Conservation (phyloP, 2,888 invertebrate species). For the Colletes collaris region DNA sequence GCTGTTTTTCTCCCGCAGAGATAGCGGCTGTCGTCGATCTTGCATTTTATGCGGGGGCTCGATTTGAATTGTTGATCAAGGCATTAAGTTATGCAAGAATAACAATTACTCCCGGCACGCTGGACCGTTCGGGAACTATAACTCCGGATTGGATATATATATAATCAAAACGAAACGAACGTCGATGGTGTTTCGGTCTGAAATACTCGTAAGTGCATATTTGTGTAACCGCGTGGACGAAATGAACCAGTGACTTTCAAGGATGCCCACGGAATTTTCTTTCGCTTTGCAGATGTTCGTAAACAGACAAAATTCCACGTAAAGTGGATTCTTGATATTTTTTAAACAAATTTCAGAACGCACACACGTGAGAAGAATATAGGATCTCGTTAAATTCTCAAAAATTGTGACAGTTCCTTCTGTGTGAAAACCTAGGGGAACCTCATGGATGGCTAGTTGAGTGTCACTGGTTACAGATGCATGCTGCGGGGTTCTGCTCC, state of each 20-base stretch:
- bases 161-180: conserved; percentile 30
- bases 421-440: too few relatives aligned
- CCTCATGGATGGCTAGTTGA: background rate
- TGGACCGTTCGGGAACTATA: conserved; percentile 15
- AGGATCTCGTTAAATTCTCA: too few relatives aligned
- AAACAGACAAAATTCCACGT: background rate
- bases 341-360: too few relatives aligned
- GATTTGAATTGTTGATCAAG: conserved; percentile 72
- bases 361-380: too few relatives aligned
- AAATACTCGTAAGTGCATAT: conserved; percentile 14
- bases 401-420: too few relatives aligned
- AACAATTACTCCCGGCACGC: conserved; percentile 53
- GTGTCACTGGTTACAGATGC: conserved; percentile 18
- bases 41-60: conserved; percentile 57
- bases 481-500: conserved; percentile 19
- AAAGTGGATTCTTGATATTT: too few relatives aligned
- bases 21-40: conserved; percentile 53
- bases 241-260: conserved; percentile 6
- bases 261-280: background rate
- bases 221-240: background rate
- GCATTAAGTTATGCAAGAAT: conserved; percentile 69
- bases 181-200: conserved; percentile 4
- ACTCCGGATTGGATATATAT: conserved; percentile 1
- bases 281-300: background rate
- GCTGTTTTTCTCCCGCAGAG: conserved; percentile 30